Percentiles rank a stretch among this genome's conserved stretches.
These are phyloP conservation scores for Macrobrachium rosenbergii DNA, from an alignment of 1,140 invertebrate species.

Conservation along the genomic window DNA sequence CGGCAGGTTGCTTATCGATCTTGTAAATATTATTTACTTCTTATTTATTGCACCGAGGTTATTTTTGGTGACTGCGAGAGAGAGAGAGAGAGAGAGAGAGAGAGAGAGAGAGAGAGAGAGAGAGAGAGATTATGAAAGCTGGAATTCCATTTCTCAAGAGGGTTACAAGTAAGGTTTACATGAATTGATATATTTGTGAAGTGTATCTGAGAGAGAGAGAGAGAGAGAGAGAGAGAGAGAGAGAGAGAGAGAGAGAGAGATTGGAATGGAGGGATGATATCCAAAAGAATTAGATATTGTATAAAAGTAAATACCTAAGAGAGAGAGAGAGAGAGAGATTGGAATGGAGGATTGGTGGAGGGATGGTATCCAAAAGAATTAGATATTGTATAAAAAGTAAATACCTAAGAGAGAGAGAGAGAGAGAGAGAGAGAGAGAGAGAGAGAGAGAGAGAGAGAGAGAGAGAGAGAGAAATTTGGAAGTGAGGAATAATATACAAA, in stretches of 20 bases:
- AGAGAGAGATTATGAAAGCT: no score
- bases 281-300: neutral
- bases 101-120: neutral
- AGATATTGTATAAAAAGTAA: neutral
- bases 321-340: neutral
- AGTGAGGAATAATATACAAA: neutral
- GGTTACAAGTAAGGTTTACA: no score
- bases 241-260: neutral
- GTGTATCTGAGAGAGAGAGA: no score
- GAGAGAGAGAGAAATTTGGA: constrained; percentile 7
- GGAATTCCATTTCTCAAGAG: neutral
- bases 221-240: neutral
- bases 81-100: neutral
- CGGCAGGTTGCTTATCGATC: no score
- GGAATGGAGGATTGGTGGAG: neutral
- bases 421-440: constrained; percentile 22
- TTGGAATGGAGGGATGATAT: neutral
- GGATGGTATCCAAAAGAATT: neutral
- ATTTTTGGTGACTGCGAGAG: neutral
- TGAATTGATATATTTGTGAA: no score
- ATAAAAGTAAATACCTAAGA: neutral
- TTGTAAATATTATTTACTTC: no score
- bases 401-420: neutral
- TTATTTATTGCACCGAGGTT: no score
- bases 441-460: constrained; percentile 27